Conservation (phyloP, 2,888 invertebrate genomes). For the Caenorhabditis panamensis region DNA sequence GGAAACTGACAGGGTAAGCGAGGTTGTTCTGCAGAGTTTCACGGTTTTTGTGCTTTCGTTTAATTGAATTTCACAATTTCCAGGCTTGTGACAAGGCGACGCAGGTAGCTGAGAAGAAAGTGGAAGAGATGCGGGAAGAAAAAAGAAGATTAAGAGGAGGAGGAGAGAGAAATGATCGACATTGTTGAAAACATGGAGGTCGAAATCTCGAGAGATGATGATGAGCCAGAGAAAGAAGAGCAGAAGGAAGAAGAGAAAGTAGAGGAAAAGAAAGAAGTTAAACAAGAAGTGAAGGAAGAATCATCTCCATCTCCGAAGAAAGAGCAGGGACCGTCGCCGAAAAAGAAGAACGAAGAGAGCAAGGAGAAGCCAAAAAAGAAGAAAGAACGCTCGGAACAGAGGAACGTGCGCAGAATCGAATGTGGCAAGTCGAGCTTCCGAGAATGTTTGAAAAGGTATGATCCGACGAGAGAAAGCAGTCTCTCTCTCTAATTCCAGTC, state of each 20-base stretch:
- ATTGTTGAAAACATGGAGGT: not conserved
- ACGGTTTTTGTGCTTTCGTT: constrained; percentile 23
- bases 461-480: too few species aligned
- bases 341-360: constrained; percentile 18
- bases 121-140: constrained; percentile 14
- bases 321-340: too few species aligned
- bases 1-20: constrained; percentile 44
- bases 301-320: not conserved
- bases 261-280: constrained; percentile 9
- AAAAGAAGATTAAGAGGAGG: too few species aligned
- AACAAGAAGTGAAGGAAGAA: constrained; percentile 14
- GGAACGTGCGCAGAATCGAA: too few species aligned
- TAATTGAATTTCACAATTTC: constrained; percentile 20
- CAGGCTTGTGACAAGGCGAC: constrained; percentile 24
- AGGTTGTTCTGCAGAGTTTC: constrained; percentile 15
- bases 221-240: not conserved
- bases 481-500: too few species aligned
- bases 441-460: too few species aligned
- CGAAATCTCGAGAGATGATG: not conserved
- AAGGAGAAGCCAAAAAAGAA: constrained; percentile 14
- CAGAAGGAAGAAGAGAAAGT: constrained; percentile 9
- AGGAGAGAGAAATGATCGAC: constrained; percentile 4
- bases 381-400: constrained; percentile 7
- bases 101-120: constrained; percentile 33
- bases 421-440: too few species aligned